Evolutionary conservation across 2,888 invertebrate species (phyloP).

Genomic region (Noctua pronuba): DNA sequence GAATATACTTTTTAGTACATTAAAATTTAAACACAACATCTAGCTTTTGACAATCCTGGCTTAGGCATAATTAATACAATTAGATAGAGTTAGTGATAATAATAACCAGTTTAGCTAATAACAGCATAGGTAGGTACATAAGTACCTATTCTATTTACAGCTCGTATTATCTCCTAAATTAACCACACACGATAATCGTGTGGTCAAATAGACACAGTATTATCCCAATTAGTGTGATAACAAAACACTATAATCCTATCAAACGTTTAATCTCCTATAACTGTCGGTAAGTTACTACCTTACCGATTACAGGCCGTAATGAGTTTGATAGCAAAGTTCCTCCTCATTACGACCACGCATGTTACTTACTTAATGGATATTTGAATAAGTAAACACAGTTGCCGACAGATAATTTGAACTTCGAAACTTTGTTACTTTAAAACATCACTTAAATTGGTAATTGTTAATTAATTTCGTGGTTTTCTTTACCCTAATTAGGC

Average conservation of each 20-base stretch:
- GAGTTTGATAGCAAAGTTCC: conserved; percentile 30
- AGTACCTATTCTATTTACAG: conserved; percentile 18
- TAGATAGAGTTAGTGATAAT: background rate
- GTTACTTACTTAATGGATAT: conserved; percentile 48
- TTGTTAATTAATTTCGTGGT: conserved; percentile 21
- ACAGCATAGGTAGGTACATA: background rate
- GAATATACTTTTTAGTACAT: too few relatives aligned
- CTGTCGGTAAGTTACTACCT: conserved; percentile 19
- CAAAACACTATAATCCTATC: conserved; percentile 45
- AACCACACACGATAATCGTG: conserved; percentile 37
- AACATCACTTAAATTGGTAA: conserved; percentile 11
- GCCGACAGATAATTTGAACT: conserved; percentile 32
- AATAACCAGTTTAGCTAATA: background rate
- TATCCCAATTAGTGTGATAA: conserved; percentile 57
- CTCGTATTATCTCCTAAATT: conserved; percentile 34
- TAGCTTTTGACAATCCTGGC: background rate
- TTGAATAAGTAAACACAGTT: conserved; percentile 52
- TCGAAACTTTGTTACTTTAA: conserved; percentile 33
- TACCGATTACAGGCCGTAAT: conserved; percentile 26
- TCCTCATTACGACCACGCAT: conserved; percentile 16
- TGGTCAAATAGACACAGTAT: conserved; percentile 51
- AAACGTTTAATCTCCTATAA: conserved; percentile 41
- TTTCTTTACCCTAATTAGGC: conserved; percentile 3
- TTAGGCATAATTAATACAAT: background rate
- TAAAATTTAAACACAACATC: background rate